These are phyloP conservation scores for Oreochromis tanganicae DNA, from an alignment of 2,113 vertebrate genomes.

Conservation along the genomic window DNA sequence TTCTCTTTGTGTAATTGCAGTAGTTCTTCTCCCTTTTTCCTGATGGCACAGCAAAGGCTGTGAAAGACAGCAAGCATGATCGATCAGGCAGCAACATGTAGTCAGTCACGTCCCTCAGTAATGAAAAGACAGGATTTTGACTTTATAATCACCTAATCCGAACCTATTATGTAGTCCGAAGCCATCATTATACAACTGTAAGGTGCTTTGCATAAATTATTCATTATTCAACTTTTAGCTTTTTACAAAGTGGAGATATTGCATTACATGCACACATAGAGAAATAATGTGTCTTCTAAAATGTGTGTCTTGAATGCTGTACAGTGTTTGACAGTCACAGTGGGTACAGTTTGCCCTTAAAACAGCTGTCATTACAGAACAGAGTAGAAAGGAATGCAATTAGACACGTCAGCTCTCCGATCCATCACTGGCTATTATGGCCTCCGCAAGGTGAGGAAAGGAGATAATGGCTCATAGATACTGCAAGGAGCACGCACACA, in stretches of 20 bases:
- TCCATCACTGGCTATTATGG: slow-evolving; percentile 87
- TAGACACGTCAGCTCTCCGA: slow-evolving; percentile 87
- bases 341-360: slow-evolving; percentile 83
- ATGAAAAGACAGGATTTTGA: neutral
- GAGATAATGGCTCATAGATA: slow-evolving; percentile 31
- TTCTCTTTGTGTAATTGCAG: neutral
- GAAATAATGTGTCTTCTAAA: neutral
- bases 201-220: neutral
- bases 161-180: neutral
- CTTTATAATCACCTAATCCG: neutral
- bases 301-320: slow-evolving; percentile 37
- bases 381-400: slow-evolving; percentile 87
- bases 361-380: slow-evolving; percentile 89
- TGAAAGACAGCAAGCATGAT: neutral
- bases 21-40: neutral
- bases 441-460: slow-evolving; percentile 83
- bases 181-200: neutral
- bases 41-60: neutral
- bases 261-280: neutral
- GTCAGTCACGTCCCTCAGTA: neutral
- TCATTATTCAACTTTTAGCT: neutral
- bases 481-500: neutral
- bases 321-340: slow-evolving; percentile 87
- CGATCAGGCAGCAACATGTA: neutral
- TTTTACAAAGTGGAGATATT: neutral